A percentile compares a stretch with the other conserved stretches of the same genome.
Conservation (phyloP, 2,888 invertebrate species). For the Euproctis similis region DNA sequence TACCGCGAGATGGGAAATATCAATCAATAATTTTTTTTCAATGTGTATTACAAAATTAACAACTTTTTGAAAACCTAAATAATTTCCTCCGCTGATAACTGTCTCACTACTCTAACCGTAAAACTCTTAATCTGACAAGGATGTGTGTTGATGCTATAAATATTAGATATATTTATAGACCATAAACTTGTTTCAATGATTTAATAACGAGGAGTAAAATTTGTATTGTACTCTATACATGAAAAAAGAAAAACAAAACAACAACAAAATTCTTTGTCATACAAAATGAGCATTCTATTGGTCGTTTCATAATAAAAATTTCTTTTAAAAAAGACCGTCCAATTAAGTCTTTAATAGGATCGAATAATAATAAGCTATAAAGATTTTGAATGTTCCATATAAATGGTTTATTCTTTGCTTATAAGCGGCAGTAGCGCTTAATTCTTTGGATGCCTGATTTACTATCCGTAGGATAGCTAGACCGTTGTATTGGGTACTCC, state of each 20-base stretch:
- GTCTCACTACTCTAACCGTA: too few relatives aligned
- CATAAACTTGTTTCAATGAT: too few relatives aligned
- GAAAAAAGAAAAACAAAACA: too few relatives aligned
- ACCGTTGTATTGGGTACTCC: conserved; percentile 53
- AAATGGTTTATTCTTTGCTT: conserved; percentile 61
- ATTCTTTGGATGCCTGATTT: conserved; percentile 57
- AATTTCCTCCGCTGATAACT: too few relatives aligned
- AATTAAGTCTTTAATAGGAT: conserved; percentile 64
- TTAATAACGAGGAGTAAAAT: conserved; percentile 57
- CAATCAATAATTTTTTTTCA: too few relatives aligned
- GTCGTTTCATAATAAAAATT: conserved; percentile 60
- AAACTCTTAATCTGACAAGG: too few relatives aligned
- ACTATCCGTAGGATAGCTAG: conserved; percentile 53
- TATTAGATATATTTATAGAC: too few relatives aligned
- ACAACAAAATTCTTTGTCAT: conserved; percentile 68
- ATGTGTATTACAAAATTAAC: too few relatives aligned
- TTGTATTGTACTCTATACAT: too few relatives aligned
- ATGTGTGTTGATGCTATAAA: too few relatives aligned
- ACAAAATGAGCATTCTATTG: conserved; percentile 63
- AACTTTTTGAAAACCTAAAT: too few relatives aligned
- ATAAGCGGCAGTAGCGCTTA: conserved; percentile 44
- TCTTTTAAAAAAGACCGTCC: conserved; percentile 60
- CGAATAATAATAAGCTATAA: conserved; percentile 70
- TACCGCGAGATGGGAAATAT: too few relatives aligned
- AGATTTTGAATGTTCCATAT: conserved; percentile 64